Evolutionary conservation across 1,140 invertebrate species (phyloP).

Genomic region (Yoshiicerus persimilis): DNA sequence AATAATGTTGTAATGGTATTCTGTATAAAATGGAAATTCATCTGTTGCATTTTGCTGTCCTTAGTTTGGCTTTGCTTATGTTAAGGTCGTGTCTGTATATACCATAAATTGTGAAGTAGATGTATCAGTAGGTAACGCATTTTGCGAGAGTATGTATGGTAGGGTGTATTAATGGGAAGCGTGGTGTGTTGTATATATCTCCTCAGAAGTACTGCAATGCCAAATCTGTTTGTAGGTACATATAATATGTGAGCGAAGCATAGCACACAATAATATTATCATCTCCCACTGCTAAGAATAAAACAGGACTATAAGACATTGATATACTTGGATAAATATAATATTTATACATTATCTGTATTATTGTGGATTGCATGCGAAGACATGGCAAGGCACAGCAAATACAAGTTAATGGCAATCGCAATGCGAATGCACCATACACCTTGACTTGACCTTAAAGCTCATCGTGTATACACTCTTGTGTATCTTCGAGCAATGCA

Average conservation of each 20-base stretch:
- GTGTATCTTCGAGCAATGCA: not conserved
- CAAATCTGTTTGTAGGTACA: not conserved
- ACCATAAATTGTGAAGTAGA: too few relatives aligned
- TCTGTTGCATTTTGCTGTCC: not conserved
- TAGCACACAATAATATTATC: not conserved
- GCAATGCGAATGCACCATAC: constrained; percentile 18
- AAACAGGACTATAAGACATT: not conserved
- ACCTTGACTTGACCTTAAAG: constrained; percentile 19
- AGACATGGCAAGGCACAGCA: not conserved
- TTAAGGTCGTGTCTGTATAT: not conserved
- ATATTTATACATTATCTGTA: not conserved
- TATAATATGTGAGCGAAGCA: not conserved
- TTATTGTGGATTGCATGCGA: not conserved
- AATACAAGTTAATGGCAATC: constrained; percentile 13
- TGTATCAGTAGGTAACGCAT: too few relatives aligned
- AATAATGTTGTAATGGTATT: too few relatives aligned
- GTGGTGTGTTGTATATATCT: not conserved
- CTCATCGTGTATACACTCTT: not conserved
- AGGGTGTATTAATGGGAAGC: not conserved
- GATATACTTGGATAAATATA: too few relatives aligned
- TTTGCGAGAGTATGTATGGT: not conserved
- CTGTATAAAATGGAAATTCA: not conserved
- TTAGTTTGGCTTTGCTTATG: not conserved
- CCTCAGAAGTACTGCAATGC: not conserved
- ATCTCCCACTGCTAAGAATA: not conserved